Percentiles rank a stretch among this genome's conserved stretches.
These are phyloP conservation scores for Aurelia coerulea DNA, from an alignment of 30 jellyfish, hydroid and myxozoan species.

Conservation along the genomic window DNA sequence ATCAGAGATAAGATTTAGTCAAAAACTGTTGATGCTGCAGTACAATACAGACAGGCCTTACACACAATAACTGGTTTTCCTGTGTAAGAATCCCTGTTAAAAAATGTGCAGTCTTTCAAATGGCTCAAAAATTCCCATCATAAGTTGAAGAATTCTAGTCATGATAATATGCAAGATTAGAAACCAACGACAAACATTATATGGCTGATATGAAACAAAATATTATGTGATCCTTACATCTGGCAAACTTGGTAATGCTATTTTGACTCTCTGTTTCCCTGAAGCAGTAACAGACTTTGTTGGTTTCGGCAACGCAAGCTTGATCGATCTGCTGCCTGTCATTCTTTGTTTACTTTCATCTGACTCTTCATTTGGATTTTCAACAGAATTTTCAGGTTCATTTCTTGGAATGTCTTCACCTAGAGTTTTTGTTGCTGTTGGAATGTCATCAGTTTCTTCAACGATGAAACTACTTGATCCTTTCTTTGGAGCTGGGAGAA, in stretches of 20 bases:
- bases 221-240: slow-evolving; percentile 26
- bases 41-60: too few relatives aligned
- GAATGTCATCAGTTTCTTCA: slow-evolving; percentile 10
- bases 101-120: too few relatives aligned
- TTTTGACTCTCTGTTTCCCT: slow-evolving; percentile 55
- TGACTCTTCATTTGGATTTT: background rate
- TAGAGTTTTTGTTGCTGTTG: background rate
- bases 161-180: too few relatives aligned
- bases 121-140: too few relatives aligned
- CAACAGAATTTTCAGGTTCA: background rate
- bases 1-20: too few relatives aligned
- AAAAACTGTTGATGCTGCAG: too few relatives aligned
- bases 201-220: too few relatives aligned
- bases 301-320: slow-evolving; percentile 58
- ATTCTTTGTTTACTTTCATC: background rate
- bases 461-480: slow-evolving; percentile 1
- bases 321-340: background rate
- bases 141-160: too few relatives aligned
- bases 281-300: background rate
- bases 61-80: too few relatives aligned
- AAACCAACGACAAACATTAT: too few relatives aligned
- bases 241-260: slow-evolving; percentile 56
- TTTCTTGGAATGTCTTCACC: background rate
- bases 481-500: slow-evolving; percentile 61
- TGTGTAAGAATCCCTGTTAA: too few relatives aligned